Evolutionary conservation across 1,140 invertebrate genomes (phyloP), one percentile per base, ranked within the genome.

Genomic region (Dolichoris vasculosae): DNA sequence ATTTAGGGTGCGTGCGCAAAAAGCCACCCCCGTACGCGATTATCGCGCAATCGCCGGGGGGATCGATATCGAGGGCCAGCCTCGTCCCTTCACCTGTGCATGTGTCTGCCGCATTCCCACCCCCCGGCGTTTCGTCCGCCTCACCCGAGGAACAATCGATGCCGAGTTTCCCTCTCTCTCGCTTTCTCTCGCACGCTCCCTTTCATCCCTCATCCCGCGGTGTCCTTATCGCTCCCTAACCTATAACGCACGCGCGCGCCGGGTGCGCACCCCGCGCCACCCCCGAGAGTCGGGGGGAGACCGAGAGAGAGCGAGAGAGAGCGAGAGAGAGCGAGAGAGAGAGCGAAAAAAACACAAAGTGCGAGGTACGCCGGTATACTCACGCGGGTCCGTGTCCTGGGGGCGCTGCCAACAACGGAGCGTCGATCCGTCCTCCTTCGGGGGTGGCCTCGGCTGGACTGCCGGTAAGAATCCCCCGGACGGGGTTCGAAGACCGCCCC

Each of bases 401-500:
- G n/a, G n/a, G 32, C 69, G 17, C 69, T 73, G 8, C 4, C 38
- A 8, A 43, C 40, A 26, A 38, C 20, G 38, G n/a, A n/a, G n/a
- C 11, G 17, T 73, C 17, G 69, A 32, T 43, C 13, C 55, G 38
- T 43, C 69, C 69, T 73, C 69, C 32, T 40, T 23, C 38, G 51
- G 17, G 43, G n/a, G 9, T 48, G 9, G 75, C 46, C 38, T 51
- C 63, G 43, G 30, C 77, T 30, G 8, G 59, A 20, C 55, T 43
- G 40, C n/a, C 30, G 43, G 75, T 11, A 13, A 2, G 43, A 48
- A 46, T 11, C 76, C 76, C 15, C 48, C 40, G 7, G 88, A 87
- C n/a, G 88, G 64, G 88, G 89, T 90, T 91, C 89, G 90, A 90
- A 91, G 90, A 92, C 90, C 89, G 87, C 88, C 90, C 83, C 79